Base-by-base conservation (phyloP, 2,888 invertebrate species). In the Drosophila anomelani region DNA sequence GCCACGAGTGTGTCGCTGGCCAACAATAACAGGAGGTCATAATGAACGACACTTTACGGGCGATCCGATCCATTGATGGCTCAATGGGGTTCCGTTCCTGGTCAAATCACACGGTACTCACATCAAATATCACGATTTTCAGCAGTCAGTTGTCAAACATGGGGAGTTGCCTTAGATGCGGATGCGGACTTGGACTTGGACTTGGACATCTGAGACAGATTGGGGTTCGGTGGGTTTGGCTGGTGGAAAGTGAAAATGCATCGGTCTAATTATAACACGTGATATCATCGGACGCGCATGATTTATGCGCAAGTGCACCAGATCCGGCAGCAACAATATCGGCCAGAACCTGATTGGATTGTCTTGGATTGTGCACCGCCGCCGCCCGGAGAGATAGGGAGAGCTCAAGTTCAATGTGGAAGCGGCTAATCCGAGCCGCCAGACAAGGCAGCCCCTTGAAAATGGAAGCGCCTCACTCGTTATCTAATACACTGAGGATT, bases 81-180 rank as follows among this genome's bases (percentile, higher is more conserved):
- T 70, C 76, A 57, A 76, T 74, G 68, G 60, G 74, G 71, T 55
- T 72, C 53, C 62, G 56, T 63, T 64, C 53, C 72, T 46, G 54
- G 73, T 58, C 57, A 57, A 61, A 58, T 66, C 51, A 54, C 39
- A 71, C 29, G 76, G 70, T 75, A 62, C 71, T 73, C 60, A 73
- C 84, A 83, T 87, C 88, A 84, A 85, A 81, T 87, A 89, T 89
- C 89, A 84, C 84, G 84, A 84, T 89, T 89, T 84, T 89, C 67
- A 85, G 79, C 81, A 6, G 47, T 29, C 47, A 47, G 23, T 23
- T 88, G 81, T 84, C 87, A 86, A 75, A 67, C 67, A 23, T 23
- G 51, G 51, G 34, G 51, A 51, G 51, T 51, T 51, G 51, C 15
- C 34, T 13, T 9, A 36, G 58, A 59, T 53, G 36, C 53, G 54